Conservation (phyloP, 1,140 invertebrate species). For the Platyura marginata region DNA sequence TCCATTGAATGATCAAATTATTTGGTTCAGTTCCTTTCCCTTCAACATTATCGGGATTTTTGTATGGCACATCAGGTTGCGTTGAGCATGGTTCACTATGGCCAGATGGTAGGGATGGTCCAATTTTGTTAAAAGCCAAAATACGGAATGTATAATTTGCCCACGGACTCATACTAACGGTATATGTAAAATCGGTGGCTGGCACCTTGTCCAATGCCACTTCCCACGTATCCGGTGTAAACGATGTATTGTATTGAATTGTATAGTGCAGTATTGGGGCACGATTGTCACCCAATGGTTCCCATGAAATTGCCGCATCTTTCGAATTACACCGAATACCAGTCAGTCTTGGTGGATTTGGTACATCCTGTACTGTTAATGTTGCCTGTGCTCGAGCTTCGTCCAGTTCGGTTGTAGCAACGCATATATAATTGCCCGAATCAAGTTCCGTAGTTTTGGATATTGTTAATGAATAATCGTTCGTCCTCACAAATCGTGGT, state of each 20-base stretch:
- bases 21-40: conserved; percentile 72
- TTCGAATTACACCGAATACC: conserved; percentile 45
- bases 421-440: conserved; percentile 89
- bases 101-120: conserved; percentile 65
- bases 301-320: conserved; percentile 65
- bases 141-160: conserved; percentile 95
- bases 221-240: conserved; percentile 86
- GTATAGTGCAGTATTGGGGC: conserved; percentile 82
- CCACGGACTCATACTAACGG: conserved; percentile 70
- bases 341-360: conserved; percentile 63
- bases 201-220: conserved; percentile 52
- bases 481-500: conserved; percentile 61
- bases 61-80: conserved; percentile 69
- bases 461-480: conserved; percentile 85
- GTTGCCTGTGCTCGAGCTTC: conserved; percentile 65
- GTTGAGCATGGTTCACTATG: conserved; percentile 73
- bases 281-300: conserved; percentile 79
- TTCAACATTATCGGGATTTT: conserved; percentile 89
- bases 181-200: conserved; percentile 57
- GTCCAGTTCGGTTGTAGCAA: conserved; percentile 82
- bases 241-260: conserved; percentile 88
- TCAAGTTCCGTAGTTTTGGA: conserved; percentile 86
- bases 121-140: conserved; percentile 84
- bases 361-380: conserved; percentile 87
- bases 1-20: conserved; percentile 91